These are phyloP conservation scores for Thumatha senex DNA, from an alignment of 2,888 invertebrate genomes.

Conservation along the genomic window DNA sequence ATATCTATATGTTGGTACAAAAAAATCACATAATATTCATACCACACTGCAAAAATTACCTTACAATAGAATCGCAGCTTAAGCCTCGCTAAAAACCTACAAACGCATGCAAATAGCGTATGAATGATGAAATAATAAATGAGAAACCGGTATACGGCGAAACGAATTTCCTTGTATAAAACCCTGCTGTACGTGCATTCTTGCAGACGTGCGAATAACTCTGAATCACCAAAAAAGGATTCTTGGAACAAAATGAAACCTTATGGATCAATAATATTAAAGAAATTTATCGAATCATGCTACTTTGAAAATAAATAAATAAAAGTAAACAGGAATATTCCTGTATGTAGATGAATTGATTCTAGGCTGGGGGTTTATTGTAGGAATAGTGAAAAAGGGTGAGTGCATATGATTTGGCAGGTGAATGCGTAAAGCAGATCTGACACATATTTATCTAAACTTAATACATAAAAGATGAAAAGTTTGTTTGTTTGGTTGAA, in stretches of 20 bases:
- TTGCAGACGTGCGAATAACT: conserved; percentile 48
- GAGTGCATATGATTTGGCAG: no score
- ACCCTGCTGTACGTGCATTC: conserved; percentile 45
- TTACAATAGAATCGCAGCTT: conserved; percentile 1
- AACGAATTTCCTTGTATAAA: conserved; percentile 53
- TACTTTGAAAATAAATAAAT: not conserved
- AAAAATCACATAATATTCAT: not conserved
- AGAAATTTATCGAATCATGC: not conserved
- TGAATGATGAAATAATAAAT: conserved; percentile 35
- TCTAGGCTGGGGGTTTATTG: no score
- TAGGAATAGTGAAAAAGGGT: no score
- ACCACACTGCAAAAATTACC: not conserved
- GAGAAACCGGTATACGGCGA: conserved; percentile 31
- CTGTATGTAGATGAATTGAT: no score
- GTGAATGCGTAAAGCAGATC: no score
- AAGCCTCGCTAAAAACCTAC: conserved; percentile 5
- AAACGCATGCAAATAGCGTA: conserved; percentile 30
- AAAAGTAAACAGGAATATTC: no score
- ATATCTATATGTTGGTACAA: no score
- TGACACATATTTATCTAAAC: no score
- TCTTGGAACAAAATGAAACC: conserved; percentile 46
- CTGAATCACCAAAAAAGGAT: conserved; percentile 62
- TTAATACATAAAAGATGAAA: no score
- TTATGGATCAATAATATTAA: not conserved
- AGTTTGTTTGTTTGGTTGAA: no score